A percentile compares a stretch with the other conserved stretches of the same genome.
Evolutionary conservation across 1,140 invertebrate species (phyloP).

Genomic region (Drosophila biarmipes): DNA sequence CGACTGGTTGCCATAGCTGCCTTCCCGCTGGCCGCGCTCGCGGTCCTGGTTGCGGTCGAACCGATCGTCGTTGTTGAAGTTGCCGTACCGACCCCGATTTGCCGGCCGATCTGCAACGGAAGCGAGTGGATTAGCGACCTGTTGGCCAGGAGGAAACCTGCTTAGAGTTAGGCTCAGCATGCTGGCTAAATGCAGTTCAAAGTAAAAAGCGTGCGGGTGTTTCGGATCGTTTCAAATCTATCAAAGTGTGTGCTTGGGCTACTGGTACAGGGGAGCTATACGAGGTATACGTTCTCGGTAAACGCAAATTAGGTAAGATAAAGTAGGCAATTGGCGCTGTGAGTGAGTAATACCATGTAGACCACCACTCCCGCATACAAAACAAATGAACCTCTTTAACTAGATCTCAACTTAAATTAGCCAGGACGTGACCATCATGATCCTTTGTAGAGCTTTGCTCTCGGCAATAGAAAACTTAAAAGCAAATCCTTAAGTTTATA

Average conservation of each 20-base stretch:
- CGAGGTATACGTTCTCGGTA: not conserved
- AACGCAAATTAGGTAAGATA: not conserved
- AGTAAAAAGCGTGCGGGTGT: conserved; percentile 42
- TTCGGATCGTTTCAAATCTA: conserved; percentile 27
- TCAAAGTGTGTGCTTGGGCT: conserved; percentile 24
- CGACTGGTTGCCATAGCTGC: conserved; percentile 82
- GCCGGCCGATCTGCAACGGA: conserved; percentile 67
- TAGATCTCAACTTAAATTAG: not conserved
- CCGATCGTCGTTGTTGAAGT: conserved; percentile 81
- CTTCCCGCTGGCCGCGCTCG: conserved; percentile 77
- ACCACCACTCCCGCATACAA: not conserved
- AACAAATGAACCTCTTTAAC: not conserved
- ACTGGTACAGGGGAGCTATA: conserved; percentile 8
- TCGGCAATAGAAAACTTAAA: no score
- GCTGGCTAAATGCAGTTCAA: conserved; percentile 42
- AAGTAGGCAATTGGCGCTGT: not conserved
- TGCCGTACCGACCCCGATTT: conserved; percentile 83
- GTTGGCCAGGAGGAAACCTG: not conserved
- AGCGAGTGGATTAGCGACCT: conserved; percentile 7
- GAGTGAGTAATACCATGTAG: not conserved
- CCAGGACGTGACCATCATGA: no score
- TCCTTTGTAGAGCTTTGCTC: no score
- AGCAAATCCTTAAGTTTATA: no score
- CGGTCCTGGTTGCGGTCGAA: conserved; percentile 77
- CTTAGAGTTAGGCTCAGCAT: conserved; percentile 36